Base-by-base conservation (phyloP, 2,797 vertebrate species). In the Xerus rutilus region DNA sequence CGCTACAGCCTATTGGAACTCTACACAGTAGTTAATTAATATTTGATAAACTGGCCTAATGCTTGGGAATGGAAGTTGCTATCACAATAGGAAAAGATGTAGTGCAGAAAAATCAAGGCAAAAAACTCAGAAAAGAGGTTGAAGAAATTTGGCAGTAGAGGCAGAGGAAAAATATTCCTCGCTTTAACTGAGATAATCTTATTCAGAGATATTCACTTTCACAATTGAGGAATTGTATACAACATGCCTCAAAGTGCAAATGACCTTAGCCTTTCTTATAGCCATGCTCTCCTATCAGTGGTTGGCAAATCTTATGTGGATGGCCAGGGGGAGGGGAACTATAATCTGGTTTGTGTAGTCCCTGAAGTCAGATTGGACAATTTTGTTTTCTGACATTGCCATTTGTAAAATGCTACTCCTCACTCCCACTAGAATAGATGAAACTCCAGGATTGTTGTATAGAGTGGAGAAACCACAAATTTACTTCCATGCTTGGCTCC, bases 101-200 rank as follows among this genome's bases (percentile, higher is more conserved):
- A 39, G 18, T 74, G 39, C 32, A 57, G 47, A 59, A 79, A 82
- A 83, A 35, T 83, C 45, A 76, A 57, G n/a, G 23, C 57, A 67
- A 93, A 94, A 67, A 93, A 94, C 45, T 73, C 69, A 83, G 69
- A 74, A 79, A 54, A 74, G 69, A 39, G 25, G 21, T 35, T 57
- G 10, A 21, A 82, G 85, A 52, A 93, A 35, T 28, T 4, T 64
- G 45, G 45, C 28, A 54, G 14, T n/a, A 82, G 65, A 62, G n/a
- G 54, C 21, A 54, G n/a, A 65, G 23, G 62, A 21, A 67, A 78
- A 81, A 65, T 10, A 45, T 28, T 73, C 6, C 43, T 11, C 2
- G 20, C 64, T 45, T 64, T 20, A 32, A 21, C 39, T 13, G 67
- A 86, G n/a, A 57, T 21, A 30, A 20, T 9, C n/a, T 11, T 72